Evolutionary conservation across 2,797 vertebrate species (phyloP).

Genomic region (Astyanax mexicanus): DNA sequence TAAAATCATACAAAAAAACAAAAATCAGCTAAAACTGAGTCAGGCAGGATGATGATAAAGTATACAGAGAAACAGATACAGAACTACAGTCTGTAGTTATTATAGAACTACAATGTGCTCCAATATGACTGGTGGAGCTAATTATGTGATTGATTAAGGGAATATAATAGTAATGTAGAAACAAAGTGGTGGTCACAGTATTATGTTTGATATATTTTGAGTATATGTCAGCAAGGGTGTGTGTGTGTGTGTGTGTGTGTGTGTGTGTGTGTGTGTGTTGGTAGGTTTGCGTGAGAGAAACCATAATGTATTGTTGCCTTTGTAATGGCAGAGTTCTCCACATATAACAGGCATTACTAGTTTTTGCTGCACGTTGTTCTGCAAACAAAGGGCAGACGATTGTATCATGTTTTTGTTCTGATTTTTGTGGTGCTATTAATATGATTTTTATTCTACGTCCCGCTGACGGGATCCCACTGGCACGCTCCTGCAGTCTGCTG

Average conservation of each 20-base stretch:
- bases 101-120: too few species aligned
- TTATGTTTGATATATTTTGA: too few species aligned
- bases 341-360: constrained; percentile 2
- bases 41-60: too few species aligned
- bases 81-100: too few species aligned
- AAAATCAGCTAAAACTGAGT: too few species aligned
- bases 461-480: not conserved
- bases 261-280: constrained; percentile 8
- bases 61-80: too few species aligned
- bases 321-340: not conserved
- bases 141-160: too few species aligned
- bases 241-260: constrained; percentile 9
- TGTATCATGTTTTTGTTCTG: not conserved
- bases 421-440: not conserved
- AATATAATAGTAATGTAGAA: too few species aligned
- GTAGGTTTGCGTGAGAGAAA: constrained; percentile 12
- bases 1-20: too few species aligned
- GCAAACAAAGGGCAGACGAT: not conserved
- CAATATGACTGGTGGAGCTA: too few species aligned
- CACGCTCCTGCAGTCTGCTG: not conserved
- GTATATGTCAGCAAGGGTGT: too few species aligned
- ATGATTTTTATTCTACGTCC: not conserved
- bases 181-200: too few species aligned
- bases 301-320: constrained; percentile 18
- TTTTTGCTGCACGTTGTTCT: constrained; percentile 16